Conservation (phyloP, 2,888 invertebrate species). For the Ferrisia virgata region DNA sequence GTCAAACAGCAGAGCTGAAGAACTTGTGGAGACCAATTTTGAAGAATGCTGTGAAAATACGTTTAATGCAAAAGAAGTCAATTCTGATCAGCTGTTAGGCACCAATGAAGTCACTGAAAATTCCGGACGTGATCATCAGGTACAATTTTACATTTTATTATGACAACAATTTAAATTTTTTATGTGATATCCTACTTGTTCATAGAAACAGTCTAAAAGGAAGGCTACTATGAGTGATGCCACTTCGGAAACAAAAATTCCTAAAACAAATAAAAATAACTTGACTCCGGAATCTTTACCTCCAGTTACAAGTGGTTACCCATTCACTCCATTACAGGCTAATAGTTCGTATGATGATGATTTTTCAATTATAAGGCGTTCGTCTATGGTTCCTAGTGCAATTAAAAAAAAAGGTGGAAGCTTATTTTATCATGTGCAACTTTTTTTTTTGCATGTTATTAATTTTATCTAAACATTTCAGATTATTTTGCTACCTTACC, state of each 20-base stretch:
- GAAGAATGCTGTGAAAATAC: background rate
- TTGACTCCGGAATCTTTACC: background rate
- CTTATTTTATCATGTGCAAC: background rate
- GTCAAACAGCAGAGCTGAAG: background rate
- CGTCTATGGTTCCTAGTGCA: background rate
- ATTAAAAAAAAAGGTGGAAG: background rate
- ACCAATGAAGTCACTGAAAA: background rate
- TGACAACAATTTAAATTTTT: background rate
- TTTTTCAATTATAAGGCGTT: background rate
- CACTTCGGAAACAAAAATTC: background rate
- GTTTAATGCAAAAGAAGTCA: background rate
- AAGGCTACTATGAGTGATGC: background rate
- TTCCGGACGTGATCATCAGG: background rate
- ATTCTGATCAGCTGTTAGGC: background rate
- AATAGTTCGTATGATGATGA: background rate
- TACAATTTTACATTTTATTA: background rate
- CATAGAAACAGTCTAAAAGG: background rate
- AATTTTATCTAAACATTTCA: conserved; percentile 52
- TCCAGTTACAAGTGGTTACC: background rate
- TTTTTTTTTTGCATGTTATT: background rate
- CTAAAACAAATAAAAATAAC: background rate
- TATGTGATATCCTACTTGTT: background rate
- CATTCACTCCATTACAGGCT: background rate
- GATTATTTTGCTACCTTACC: conserved; percentile 73
- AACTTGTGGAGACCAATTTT: background rate